Evolutionary conservation across 2,797 vertebrate species (phyloP).

Genomic region (Hypotaenidia okinawae): DNA sequence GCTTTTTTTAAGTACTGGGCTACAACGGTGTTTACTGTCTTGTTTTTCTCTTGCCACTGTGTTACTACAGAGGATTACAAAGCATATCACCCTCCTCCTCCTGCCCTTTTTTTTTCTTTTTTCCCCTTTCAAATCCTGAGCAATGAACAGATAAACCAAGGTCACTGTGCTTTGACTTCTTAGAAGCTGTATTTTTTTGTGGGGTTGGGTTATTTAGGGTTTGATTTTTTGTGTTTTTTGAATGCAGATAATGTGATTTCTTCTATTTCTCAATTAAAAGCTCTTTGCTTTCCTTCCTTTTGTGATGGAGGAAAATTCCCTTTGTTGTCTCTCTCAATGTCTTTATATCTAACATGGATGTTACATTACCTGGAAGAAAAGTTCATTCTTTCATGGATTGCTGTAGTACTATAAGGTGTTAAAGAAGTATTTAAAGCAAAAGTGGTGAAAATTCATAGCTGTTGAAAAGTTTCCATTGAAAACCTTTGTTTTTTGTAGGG

Average conservation of each 20-base stretch:
- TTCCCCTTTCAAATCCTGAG: background rate
- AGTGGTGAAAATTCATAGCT: background rate
- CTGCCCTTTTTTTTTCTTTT: background rate
- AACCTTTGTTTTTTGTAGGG: background rate
- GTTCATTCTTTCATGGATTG: constrained; percentile 11
- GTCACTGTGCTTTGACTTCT: constrained; percentile 16
- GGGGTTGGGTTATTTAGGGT: no score
- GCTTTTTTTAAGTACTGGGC: background rate
- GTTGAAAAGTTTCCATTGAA: background rate
- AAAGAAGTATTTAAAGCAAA: background rate
- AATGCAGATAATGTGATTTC: background rate
- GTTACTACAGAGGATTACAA: background rate
- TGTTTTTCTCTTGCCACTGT: background rate
- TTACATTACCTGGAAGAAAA: constrained; percentile 8
- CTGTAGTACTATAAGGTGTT: background rate
- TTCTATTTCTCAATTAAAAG: constrained; percentile 12
- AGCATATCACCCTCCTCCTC: background rate
- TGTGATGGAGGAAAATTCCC: background rate
- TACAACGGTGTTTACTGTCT: background rate
- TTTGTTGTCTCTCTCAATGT: background rate
- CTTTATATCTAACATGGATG: constrained; percentile 23
- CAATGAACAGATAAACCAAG: background rate
- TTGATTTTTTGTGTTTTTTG: background rate
- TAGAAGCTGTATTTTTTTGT: background rate
- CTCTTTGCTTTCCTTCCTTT: constrained; percentile 31